These are phyloP conservation scores for Tetheella fluctuosa DNA, from an alignment of 2,888 invertebrate species.

Conservation along the genomic window DNA sequence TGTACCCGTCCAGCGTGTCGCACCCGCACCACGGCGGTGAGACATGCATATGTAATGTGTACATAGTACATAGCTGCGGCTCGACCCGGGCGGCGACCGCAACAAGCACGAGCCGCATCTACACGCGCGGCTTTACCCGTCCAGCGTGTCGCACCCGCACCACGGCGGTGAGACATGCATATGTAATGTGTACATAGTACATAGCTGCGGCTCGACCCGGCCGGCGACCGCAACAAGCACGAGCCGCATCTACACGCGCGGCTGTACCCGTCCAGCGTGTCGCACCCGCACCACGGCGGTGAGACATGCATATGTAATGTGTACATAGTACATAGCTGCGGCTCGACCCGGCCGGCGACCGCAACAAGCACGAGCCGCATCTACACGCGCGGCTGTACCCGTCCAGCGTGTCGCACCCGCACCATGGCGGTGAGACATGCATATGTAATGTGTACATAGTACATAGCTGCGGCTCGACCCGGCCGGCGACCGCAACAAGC, in stretches of 20 bases:
- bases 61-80: slow-evolving; percentile 79
- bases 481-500: too few relatives aligned
- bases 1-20: too few relatives aligned
- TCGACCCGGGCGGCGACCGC: slow-evolving; percentile 86
- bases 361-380: slow-evolving; percentile 67
- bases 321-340: slow-evolving; percentile 73
- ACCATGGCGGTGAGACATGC: slow-evolving; percentile 60
- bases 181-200: background rate
- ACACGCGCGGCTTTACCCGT: slow-evolving; percentile 62
- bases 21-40: too few relatives aligned
- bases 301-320: too few relatives aligned
- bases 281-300: too few relatives aligned
- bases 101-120: slow-evolving; percentile 70
- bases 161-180: slow-evolving; percentile 56
- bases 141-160: slow-evolving; percentile 67
- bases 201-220: too few relatives aligned
- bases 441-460: background rate
- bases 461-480: too few relatives aligned
- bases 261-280: too few relatives aligned
- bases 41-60: too few relatives aligned
- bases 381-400: slow-evolving; percentile 66
- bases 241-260: too few relatives aligned
- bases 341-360: slow-evolving; percentile 86
- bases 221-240: too few relatives aligned
- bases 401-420: slow-evolving; percentile 64